Evolutionary conservation across 2,888 invertebrate genomes (phyloP), one percentile per base, ranked within the genome.

Genomic region (Napeogenes inachia): DNA sequence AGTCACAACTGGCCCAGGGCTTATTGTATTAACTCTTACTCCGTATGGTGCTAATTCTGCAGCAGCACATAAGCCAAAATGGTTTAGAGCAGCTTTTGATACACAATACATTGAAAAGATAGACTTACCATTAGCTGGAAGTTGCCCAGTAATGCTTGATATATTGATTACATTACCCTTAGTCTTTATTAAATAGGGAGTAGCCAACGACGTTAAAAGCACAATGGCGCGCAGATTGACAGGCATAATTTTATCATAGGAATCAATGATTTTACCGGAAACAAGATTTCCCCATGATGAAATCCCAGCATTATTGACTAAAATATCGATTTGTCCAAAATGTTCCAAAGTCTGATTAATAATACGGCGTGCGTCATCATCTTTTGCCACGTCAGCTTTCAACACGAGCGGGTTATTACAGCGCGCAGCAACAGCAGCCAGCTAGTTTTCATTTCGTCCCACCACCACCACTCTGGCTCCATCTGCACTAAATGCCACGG

Each of bases 11-110:
- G 70, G 68, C 13, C 70, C 68, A 30, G 68, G 95, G 74, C 93
- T 94, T 0, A 95, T 93, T 60, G 92, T 86, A 76, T 95, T 95
- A 0, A 94, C 94, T 60, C 94, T 83, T 0, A 94, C 92, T 12
- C 76, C 86, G 74, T 87, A 84, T 0, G 79, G 65, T 63, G 91
- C 92, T 21, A 93, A 78, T 71, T 93, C 95, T 54, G 95, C 77
- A 10, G 95, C 95, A 8, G 92, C 82, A 73, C 94, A 93, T 67
- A 92, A 85, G 0, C 95, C 95, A 66, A 96, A 92, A 74, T 95
- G 94, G 80, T 96, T 95, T 13, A 95, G 73, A 3, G 94, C 71
- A 3, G 71, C 73, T 61, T 74, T 74, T 2, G 69, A 62, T 2
- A 65, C 54, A 30, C 64, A 55, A 57, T 71, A 73, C 4, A 65